A percentile compares a stretch with the other conserved stretches of the same genome.
These are phyloP conservation scores for Ophion ellenae DNA, from an alignment of 2,888 invertebrate genomes.

Conservation along the genomic window DNA sequence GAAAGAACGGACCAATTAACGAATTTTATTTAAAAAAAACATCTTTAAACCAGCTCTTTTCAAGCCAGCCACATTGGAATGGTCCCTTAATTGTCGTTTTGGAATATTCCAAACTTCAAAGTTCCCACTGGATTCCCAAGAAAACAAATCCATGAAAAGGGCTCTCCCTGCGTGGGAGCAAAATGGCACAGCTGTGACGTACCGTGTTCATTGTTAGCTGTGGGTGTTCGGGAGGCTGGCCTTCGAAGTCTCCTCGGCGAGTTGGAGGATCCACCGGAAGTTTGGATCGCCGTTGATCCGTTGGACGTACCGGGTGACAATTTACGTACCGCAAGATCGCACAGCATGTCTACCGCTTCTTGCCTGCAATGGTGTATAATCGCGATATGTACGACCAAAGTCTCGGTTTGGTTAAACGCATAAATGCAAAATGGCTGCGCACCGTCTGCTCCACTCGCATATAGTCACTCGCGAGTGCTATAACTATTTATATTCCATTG, in stretches of 20 bases:
- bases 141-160: neutral
- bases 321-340: conserved; percentile 91
- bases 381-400: neutral
- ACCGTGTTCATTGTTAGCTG: conserved; percentile 78
- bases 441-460: conserved; percentile 22
- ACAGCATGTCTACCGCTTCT: conserved; percentile 94
- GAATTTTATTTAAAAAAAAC: too few species aligned
- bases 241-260: conserved; percentile 87
- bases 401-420: neutral
- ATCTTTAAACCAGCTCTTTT: too few species aligned
- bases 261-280: conserved; percentile 85
- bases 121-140: neutral
- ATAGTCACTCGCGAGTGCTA: neutral
- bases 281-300: conserved; percentile 82
- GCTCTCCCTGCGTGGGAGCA: neutral
- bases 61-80: too few species aligned
- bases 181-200: conserved; percentile 27
- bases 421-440: neutral
- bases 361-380: conserved; percentile 84
- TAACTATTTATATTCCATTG: conserved; percentile 50
- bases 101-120: conserved; percentile 12
- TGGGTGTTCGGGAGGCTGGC: conserved; percentile 85
- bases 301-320: conserved; percentile 86
- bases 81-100: neutral
- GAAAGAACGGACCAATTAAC: too few species aligned